These are phyloP conservation scores for Meriones psammophilus DNA, from an alignment of 2,797 vertebrate species.

Conservation along the genomic window DNA sequence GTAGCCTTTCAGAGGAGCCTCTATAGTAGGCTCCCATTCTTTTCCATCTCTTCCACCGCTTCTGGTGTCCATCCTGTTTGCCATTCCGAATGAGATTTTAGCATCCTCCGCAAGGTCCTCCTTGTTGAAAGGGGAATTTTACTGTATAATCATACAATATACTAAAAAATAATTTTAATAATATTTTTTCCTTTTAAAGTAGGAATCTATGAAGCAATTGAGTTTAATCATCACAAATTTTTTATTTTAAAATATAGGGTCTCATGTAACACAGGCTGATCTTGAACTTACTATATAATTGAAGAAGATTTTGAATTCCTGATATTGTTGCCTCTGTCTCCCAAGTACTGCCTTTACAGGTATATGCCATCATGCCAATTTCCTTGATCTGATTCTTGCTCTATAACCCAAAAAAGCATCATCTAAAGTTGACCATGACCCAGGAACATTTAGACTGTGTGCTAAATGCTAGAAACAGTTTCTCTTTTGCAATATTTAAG, in stretches of 20 bases:
- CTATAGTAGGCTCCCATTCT: too few species aligned
- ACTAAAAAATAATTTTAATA: conserved; percentile 41
- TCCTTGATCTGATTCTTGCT: background rate
- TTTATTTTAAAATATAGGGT: background rate
- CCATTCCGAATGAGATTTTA: too few species aligned
- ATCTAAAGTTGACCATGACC: background rate
- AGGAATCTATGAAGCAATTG: background rate
- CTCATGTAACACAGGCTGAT: background rate
- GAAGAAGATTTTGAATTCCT: background rate
- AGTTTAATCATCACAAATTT: conserved; percentile 31
- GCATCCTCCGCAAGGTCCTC: too few species aligned
- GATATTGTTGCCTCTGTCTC: background rate
- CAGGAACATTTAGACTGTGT: background rate
- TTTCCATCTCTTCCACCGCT: too few species aligned
- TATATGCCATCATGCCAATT: too few species aligned
- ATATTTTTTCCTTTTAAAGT: conserved; percentile 60
- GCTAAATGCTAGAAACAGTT: background rate
- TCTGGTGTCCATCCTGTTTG: too few species aligned
- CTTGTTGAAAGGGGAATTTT: background rate
- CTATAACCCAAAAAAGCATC: background rate
- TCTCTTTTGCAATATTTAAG: background rate
- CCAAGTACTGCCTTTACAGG: background rate
- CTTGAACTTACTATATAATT: background rate
- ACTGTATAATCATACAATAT: conserved; percentile 17
- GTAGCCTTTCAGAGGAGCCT: too few species aligned